Percentiles rank a stretch among this genome's conserved stretches.
These are phyloP conservation scores for Tinamus guttatus DNA, from an alignment of 2,113 vertebrate species.

Conservation along the genomic window DNA sequence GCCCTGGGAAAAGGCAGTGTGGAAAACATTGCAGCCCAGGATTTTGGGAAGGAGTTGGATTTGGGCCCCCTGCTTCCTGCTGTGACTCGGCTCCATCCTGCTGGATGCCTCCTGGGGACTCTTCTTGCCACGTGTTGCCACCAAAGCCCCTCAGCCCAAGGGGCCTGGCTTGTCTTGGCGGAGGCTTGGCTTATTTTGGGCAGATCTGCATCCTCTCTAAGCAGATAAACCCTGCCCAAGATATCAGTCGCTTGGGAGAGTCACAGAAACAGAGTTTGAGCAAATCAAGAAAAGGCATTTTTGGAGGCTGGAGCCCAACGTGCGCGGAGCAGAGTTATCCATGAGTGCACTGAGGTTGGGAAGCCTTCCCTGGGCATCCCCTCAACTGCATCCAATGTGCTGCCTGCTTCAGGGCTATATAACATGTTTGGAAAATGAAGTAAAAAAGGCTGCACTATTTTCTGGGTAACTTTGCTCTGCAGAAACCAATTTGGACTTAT, in stretches of 20 bases:
- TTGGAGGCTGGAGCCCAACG: conserved; percentile 19
- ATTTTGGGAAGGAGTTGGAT: neutral
- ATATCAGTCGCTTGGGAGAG: neutral
- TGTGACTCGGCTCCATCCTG: neutral
- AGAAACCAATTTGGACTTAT: conserved; percentile 12
- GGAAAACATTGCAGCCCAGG: neutral
- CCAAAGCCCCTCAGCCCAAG: neutral
- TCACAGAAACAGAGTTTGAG: conserved; percentile 4
- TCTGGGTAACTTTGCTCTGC: conserved; percentile 44
- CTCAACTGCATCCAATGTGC: conserved; percentile 53
- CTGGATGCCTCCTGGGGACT: neutral
- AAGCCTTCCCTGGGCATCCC: conserved; percentile 11
- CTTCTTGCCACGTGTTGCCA: neutral
- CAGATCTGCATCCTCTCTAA: neutral
- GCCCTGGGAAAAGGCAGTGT: too few relatives aligned
- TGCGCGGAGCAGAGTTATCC: neutral
- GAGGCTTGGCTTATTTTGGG: neutral
- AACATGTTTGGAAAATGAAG: neutral
- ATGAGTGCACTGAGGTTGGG: neutral
- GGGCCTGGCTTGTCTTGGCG: neutral
- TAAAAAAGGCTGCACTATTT: conserved; percentile 29
- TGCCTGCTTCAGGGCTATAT: neutral
- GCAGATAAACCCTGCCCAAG: neutral
- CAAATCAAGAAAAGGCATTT: conserved; percentile 12
- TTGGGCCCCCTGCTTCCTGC: neutral